Conservation (phyloP, 2,113 vertebrate genomes). For the Neolamprologus toae region DNA sequence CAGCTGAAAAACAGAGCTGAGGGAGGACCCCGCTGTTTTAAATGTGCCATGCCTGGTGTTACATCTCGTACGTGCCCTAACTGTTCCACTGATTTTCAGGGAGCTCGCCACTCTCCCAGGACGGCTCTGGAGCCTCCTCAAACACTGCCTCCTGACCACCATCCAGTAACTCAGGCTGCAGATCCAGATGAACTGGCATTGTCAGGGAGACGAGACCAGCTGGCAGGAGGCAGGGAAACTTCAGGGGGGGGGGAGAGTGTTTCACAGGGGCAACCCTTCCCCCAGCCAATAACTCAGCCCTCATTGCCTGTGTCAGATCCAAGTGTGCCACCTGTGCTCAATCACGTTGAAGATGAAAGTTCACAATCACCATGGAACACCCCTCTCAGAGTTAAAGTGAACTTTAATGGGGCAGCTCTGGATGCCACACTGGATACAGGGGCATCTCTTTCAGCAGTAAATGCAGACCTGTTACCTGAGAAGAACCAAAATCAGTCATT, state of each 20-base stretch:
- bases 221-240: background rate
- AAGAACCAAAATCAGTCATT: background rate
- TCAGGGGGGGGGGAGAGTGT: background rate
- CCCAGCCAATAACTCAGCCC: background rate
- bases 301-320: background rate
- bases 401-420: background rate
- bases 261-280: background rate
- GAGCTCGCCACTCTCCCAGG: background rate
- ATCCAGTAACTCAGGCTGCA: accelerated
- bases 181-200: accelerated
- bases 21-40: background rate
- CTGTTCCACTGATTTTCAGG: background rate
- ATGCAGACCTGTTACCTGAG: background rate
- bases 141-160: accelerated
- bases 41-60: background rate
- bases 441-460: background rate
- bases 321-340: background rate
- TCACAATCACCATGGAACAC: background rate
- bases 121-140: accelerated
- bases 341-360: background rate
- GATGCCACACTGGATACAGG: background rate
- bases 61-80: accelerated
- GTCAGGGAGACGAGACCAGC: background rate
- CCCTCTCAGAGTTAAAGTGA: background rate
- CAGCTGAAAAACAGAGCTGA: background rate